Evolutionary conservation across 2,113 vertebrate species (phyloP), one percentile per base, ranked within the genome.

Genomic region (Tamias sibiricus): DNA sequence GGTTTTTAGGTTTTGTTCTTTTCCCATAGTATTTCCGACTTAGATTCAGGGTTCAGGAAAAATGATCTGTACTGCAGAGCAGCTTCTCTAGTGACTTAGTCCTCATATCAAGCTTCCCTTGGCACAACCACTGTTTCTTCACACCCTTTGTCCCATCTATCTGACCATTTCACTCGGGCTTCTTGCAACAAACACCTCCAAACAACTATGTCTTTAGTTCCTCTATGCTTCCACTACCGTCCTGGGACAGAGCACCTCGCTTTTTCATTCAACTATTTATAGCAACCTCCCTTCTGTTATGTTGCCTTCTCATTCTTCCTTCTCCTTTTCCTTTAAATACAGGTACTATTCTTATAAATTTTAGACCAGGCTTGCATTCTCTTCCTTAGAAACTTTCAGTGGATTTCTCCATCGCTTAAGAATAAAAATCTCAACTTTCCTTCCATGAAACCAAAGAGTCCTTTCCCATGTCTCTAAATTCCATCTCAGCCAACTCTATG

Each of bases 241-340:
- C n/a, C 11, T 12, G 6, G 16, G 20, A n/a, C 0, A 0, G n/a
- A 42, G 28, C 35, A 44, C 5, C 1, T n/a, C 10, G 11, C 8
- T 42, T 71, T 30, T 72, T 77, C 17, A 1, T 47, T 77, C 49
- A 84, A 17, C 2, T 35, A 54, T n/a, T 19, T 37, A 11, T 6
- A 59, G 12, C 13, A 35, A 3, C 1, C 4, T 49, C 28, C 26
- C 68, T 68, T 47, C 19, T 74, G 17, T 40, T 54, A 4, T 68
- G 8, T 32, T 5, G 0, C 0, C 40, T n/a, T n/a, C n/a, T n/a
- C n/a, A n/a, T 71, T 17, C 16, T n/a, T 14, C 11, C 7, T 64
- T 88, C 24, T 22, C 84, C 40, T 68, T 75, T 16, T 28, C 30
- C 14, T 69, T 62, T 17, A 85, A 16, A 57, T 2, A 30, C 9